These are phyloP conservation scores for Tetranychus urticae DNA, from an alignment of 1,140 invertebrate species.

Conservation along the genomic window DNA sequence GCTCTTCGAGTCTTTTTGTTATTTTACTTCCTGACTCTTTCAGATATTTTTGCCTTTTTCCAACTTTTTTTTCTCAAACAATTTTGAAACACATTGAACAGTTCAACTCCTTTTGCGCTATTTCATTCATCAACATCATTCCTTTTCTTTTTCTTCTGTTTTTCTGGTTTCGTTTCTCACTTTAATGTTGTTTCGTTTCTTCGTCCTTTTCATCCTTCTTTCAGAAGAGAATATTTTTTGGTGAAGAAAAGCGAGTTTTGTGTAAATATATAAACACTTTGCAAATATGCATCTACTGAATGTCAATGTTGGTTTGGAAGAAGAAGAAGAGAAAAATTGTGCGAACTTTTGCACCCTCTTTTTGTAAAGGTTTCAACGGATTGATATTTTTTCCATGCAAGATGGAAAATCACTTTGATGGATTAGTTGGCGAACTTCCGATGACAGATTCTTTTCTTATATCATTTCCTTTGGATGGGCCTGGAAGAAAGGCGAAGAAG, in stretches of 20 bases:
- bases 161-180: neutral
- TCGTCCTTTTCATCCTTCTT: neutral
- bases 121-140: neutral
- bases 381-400: too few species aligned
- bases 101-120: neutral
- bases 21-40: neutral
- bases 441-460: too few species aligned
- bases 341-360: neutral
- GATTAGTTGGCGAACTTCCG: too few species aligned
- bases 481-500: too few species aligned
- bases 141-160: neutral
- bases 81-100: neutral
- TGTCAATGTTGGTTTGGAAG: neutral
- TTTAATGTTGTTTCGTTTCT: neutral
- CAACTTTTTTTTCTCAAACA: neutral
- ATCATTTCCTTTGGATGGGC: too few species aligned
- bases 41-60: neutral
- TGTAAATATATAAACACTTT: too few species aligned
- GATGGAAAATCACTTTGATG: too few species aligned
- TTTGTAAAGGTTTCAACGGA: neutral
- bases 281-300: neutral
- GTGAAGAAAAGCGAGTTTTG: too few species aligned
- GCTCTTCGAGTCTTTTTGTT: neutral
- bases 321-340: neutral
- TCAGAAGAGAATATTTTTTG: neutral